A percentile compares a stretch with the other conserved stretches of the same genome.
Conservation (phyloP, 1,140 invertebrate genomes). For the Cydia pomonella region DNA sequence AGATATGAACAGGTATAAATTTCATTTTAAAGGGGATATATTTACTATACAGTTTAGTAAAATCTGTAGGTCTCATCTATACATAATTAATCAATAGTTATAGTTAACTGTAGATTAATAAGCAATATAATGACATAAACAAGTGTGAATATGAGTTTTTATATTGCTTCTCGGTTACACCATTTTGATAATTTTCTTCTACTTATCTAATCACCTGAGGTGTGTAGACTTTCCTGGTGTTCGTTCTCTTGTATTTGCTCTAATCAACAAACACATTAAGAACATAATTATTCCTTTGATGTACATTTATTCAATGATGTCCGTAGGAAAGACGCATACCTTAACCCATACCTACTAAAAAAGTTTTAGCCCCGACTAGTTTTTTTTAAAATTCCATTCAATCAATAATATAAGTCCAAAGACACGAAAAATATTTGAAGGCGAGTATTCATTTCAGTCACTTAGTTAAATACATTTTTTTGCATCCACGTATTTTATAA, state of each 20-base stretch:
- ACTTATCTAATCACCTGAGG: slow-evolving; percentile 24
- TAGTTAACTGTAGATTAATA: neutral
- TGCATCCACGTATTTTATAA: too few species aligned
- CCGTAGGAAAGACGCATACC: too few species aligned
- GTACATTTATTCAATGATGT: too few species aligned
- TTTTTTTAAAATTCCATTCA: too few species aligned
- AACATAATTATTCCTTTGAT: too few species aligned
- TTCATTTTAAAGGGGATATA: neutral
- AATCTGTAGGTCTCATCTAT: neutral
- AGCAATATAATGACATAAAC: neutral
- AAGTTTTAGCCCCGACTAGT: too few species aligned
- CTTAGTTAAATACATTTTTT: too few species aligned
- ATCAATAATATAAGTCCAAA: too few species aligned
- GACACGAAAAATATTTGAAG: too few species aligned
- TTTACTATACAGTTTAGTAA: neutral
- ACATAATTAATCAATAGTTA: neutral
- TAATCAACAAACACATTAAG: neutral
- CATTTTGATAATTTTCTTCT: slow-evolving; percentile 7
- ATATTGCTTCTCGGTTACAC: slow-evolving; percentile 11
- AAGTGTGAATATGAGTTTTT: neutral
- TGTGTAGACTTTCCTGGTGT: neutral
- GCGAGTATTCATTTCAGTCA: too few species aligned
- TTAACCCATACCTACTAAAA: too few species aligned
- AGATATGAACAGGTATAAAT: neutral
- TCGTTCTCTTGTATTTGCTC: neutral